These are phyloP conservation scores for Puffinus mauretanicus DNA, from an alignment of 2,113 vertebrate genomes.

Conservation along the genomic window DNA sequence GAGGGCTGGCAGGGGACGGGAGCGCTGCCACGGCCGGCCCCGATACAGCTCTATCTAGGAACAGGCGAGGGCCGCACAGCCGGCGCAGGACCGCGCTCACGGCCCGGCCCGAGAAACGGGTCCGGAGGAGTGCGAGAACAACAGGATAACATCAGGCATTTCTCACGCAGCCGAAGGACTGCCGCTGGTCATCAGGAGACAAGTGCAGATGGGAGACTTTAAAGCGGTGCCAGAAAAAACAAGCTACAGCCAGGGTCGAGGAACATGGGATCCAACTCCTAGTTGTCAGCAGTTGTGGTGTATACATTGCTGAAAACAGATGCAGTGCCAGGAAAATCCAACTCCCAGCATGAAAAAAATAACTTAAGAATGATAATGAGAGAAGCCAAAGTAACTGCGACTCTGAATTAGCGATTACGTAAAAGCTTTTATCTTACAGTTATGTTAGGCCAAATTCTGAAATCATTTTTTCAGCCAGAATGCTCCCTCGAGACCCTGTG, in stretches of 20 bases:
- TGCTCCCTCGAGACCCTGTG: background rate
- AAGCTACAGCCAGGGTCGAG: conserved; percentile 44
- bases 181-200: background rate
- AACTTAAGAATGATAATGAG: conserved; percentile 49
- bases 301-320: conserved; percentile 54
- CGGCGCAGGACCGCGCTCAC: background rate
- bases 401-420: conserved; percentile 7
- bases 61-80: background rate
- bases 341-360: conserved; percentile 54
- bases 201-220: conserved; percentile 31
- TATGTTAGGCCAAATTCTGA: conserved; percentile 6
- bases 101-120: fast-evolving
- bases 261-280: conserved; percentile 52
- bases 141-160: conserved; percentile 35
- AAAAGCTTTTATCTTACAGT: conserved; percentile 41
- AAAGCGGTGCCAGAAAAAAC: conserved; percentile 57
- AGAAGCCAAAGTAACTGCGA: background rate
- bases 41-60: conserved; percentile 37
- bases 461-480: conserved; percentile 12
- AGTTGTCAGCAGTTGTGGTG: conserved; percentile 59
- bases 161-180: background rate
- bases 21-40: background rate
- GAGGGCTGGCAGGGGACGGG: background rate
- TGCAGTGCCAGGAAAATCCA: conserved; percentile 60
- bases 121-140: conserved; percentile 17